Evolutionary conservation across 2,888 invertebrate genomes (phyloP).

Genomic region (Cryptus armator): DNA sequence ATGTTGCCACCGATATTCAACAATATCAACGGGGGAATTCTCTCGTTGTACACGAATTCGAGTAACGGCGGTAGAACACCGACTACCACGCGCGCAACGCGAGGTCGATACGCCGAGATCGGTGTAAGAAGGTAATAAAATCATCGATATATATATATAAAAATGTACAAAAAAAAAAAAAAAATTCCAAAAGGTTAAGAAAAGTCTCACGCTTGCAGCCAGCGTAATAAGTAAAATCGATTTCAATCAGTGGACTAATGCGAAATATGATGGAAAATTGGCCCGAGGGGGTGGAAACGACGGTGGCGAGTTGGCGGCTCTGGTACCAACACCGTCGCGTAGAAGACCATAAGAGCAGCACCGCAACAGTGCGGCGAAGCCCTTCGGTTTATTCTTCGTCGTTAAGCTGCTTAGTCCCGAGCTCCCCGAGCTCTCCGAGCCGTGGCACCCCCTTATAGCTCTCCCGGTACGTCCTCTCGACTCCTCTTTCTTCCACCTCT

Average conservation of each 20-base stretch:
- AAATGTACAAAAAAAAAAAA: not conserved
- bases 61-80: conserved; percentile 76
- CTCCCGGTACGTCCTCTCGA: conserved; percentile 22
- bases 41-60: conserved; percentile 82
- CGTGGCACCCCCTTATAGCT: conserved; percentile 54
- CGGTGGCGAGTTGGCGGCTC: not conserved
- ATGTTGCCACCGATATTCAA: conserved; percentile 84
- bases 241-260: conserved; percentile 79
- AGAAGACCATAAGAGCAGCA: conserved; percentile 51
- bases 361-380: conserved; percentile 63
- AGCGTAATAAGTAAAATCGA: conserved; percentile 69
- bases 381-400: conserved; percentile 68
- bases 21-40: conserved; percentile 83
- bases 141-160: not conserved
- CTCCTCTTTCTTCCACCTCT: conserved; percentile 31
- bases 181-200: not conserved
- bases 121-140: conserved; percentile 82
- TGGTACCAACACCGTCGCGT: conserved; percentile 19
- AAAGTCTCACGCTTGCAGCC: not conserved
- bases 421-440: conserved; percentile 37
- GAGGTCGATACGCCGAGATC: conserved; percentile 83
- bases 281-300: conserved; percentile 46
- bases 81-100: conserved; percentile 76
- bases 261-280: conserved; percentile 79
- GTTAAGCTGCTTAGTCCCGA: conserved; percentile 67